These are phyloP conservation scores for Campylomormyrus tamandua DNA, from an alignment of 2,113 vertebrate species.

Conservation along the genomic window DNA sequence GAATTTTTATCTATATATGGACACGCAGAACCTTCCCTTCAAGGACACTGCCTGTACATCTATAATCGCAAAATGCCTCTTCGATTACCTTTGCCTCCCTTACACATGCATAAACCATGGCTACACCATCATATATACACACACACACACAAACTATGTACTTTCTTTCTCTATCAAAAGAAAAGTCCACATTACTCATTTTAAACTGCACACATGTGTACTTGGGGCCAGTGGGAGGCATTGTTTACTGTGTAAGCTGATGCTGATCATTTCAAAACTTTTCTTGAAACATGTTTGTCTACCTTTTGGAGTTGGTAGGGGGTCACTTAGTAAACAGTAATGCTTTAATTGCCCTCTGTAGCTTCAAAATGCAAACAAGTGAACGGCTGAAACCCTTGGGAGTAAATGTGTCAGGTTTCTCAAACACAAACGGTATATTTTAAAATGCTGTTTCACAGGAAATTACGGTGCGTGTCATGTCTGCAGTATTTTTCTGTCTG, in stretches of 20 bases:
- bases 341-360: background rate
- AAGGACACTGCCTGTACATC: background rate
- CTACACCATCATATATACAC: background rate
- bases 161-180: background rate
- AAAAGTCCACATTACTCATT: background rate
- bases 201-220: background rate
- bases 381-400: background rate
- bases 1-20: background rate
- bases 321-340: background rate
- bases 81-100: background rate
- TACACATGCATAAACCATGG: background rate
- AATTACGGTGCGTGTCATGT: background rate
- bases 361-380: background rate
- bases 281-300: background rate
- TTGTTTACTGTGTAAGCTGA: background rate
- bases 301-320: background rate
- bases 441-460: background rate
- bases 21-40: background rate
- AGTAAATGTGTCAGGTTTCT: background rate
- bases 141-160: background rate
- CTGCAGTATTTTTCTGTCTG: background rate
- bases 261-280: background rate
- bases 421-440: background rate
- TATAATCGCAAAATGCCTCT: background rate
- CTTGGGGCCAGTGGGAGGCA: background rate